A percentile compares a stretch with the other conserved stretches of the same genome.
Conservation (phyloP, 2,113 vertebrate genomes). For the Rhagologus leucostigma region DNA sequence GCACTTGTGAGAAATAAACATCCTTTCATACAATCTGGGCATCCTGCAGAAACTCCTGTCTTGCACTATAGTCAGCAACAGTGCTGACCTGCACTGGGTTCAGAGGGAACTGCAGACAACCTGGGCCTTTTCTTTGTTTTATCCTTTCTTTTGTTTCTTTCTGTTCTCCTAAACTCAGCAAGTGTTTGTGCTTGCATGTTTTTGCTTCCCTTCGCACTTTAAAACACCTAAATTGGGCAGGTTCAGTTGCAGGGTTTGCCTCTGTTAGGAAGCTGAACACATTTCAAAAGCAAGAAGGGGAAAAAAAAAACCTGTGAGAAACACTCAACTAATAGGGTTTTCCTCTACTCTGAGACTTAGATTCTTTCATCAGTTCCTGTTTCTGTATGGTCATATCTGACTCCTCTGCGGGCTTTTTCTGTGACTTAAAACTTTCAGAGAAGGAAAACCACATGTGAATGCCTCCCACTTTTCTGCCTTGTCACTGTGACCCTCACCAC, state of each 20-base stretch:
- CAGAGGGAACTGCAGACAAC: not conserved
- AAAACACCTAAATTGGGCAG: not conserved
- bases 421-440: slow-evolving; percentile 14
- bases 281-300: not conserved
- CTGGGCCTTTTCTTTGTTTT: not conserved
- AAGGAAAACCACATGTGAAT: not conserved
- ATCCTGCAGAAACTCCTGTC: not conserved
- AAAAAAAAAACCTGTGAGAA: not conserved
- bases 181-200: not conserved
- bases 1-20: not conserved
- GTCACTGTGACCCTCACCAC: not conserved
- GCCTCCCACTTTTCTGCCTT: not conserved
- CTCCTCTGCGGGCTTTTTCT: not conserved
- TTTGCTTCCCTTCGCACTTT: not conserved
- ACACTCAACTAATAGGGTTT: not conserved
- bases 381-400: slow-evolving; percentile 15
- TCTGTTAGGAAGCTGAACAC: not conserved
- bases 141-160: not conserved
- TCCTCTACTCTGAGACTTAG: not conserved
- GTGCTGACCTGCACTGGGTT: not conserved
- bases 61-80: not conserved
- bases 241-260: not conserved
- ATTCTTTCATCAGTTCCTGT: not conserved
- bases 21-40: not conserved
- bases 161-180: not conserved